These are phyloP conservation scores for Synergus gifuensis DNA, from an alignment of 2,888 invertebrate species.

Conservation along the genomic window DNA sequence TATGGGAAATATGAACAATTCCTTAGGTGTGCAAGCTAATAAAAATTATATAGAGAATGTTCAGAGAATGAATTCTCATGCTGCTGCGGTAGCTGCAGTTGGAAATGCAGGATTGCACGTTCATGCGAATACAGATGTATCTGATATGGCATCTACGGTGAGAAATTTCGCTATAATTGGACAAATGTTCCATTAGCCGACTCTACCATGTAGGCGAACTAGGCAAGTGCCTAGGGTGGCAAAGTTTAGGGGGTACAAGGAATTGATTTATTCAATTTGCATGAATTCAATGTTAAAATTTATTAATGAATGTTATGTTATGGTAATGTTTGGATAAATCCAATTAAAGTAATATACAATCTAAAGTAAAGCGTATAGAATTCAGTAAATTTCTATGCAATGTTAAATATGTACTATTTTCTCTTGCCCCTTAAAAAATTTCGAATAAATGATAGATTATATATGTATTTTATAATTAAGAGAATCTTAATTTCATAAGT, in stretches of 20 bases:
- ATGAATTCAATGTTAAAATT: background rate
- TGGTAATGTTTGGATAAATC: background rate
- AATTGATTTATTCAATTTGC: too few relatives aligned
- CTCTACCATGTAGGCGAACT: too few relatives aligned
- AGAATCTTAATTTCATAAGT: background rate
- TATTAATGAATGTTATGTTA: background rate
- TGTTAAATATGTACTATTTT: background rate
- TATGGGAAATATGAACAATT: slow-evolving; percentile 50
- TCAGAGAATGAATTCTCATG: slow-evolving; percentile 37
- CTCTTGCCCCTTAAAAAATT: too few relatives aligned
- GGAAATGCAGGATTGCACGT: slow-evolving; percentile 55
- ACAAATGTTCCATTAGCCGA: slow-evolving; percentile 66
- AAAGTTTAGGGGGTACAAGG: too few relatives aligned
- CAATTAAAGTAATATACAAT: background rate
- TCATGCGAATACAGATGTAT: slow-evolving; percentile 56
- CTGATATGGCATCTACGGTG: slow-evolving; percentile 59
- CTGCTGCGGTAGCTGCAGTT: slow-evolving; percentile 27
- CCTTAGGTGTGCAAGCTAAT: slow-evolving; percentile 51
- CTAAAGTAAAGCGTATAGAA: background rate
- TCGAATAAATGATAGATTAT: too few relatives aligned
- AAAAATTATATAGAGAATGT: slow-evolving; percentile 59
- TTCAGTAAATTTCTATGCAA: background rate
- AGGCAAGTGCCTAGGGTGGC: too few relatives aligned
- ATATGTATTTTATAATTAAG: background rate
- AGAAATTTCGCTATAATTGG: slow-evolving; percentile 65